Percentiles rank a stretch among this genome's conserved stretches.
Conservation (phyloP, 2,888 invertebrate genomes). For the Limnephilus rhombicus region DNA sequence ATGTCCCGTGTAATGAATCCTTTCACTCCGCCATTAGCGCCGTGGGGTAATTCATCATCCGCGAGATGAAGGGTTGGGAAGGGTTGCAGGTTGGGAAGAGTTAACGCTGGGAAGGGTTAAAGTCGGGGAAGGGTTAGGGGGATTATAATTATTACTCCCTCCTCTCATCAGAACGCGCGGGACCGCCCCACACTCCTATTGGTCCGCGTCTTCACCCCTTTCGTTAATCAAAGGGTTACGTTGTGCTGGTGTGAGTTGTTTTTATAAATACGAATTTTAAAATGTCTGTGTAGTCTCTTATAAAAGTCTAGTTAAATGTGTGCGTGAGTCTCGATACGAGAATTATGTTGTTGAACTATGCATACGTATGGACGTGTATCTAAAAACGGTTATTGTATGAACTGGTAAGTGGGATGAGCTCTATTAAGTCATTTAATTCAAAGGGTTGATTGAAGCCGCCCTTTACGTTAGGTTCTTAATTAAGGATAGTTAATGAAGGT, state of each 20-base stretch:
- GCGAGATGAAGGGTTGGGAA: conserved; percentile 55
- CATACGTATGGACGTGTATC: not conserved
- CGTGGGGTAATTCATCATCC: conserved; percentile 61
- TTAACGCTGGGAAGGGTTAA: not conserved
- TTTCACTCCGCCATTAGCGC: conserved; percentile 57
- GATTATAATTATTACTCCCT: conserved; percentile 61
- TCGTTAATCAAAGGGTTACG: conserved; percentile 69
- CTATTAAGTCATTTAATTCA: not conserved
- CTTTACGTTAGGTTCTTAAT: not conserved
- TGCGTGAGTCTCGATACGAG: not conserved
- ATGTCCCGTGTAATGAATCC: conserved; percentile 51
- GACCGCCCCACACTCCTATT: conserved; percentile 74
- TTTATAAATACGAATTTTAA: not conserved
- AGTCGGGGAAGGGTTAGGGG: not conserved
- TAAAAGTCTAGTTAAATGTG: too few relatives aligned
- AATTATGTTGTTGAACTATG: not conserved
- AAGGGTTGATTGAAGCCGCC: not conserved
- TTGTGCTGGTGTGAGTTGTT: conserved; percentile 58
- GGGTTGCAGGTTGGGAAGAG: not conserved
- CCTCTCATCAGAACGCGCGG: conserved; percentile 65
- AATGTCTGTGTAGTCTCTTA: not conserved
- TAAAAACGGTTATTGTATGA: not conserved
- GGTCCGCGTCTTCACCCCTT: conserved; percentile 72
- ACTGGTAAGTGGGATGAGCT: not conserved
- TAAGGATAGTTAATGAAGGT: not conserved